phyloP scores from a whole-genome alignment of 2,888 invertebrate genomes.

The Sphaerophoria taeniata region DNA sequence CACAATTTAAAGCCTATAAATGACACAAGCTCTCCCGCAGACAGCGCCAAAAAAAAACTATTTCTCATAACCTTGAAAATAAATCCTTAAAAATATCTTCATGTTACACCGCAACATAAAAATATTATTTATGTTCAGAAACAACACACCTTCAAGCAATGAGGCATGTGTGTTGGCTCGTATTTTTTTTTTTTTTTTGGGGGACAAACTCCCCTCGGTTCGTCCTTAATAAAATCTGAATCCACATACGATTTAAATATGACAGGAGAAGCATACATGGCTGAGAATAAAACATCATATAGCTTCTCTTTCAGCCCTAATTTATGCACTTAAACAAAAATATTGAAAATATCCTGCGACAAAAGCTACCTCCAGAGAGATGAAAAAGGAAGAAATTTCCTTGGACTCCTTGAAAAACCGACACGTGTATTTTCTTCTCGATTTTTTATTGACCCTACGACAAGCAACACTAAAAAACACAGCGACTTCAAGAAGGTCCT shows the following conservation, averaged over 20 bases:
- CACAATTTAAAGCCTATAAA: no score
- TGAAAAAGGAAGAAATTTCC: no score
- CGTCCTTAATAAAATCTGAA: slow-evolving; percentile 34
- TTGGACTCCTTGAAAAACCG: not conserved
- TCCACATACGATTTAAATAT: slow-evolving; percentile 30
- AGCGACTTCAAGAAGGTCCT: slow-evolving; percentile 5
- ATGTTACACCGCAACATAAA: slow-evolving; percentile 1
- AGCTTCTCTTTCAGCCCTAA: not conserved
- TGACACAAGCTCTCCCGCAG: no score
- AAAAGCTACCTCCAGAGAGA: no score
- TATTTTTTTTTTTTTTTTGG: not conserved
- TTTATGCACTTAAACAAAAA: not conserved
- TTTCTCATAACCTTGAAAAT: not conserved
- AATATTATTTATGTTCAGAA: slow-evolving; percentile 13
- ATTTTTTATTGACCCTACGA: slow-evolving; percentile 8
- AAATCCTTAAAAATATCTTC: not conserved
- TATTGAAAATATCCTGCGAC: not conserved
- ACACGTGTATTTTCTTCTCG: not conserved
- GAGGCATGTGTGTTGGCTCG: not conserved
- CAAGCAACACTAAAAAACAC: not conserved
- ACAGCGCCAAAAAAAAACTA: not conserved
- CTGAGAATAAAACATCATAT: no score
- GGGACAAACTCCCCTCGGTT: slow-evolving; percentile 7
- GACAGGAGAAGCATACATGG: slow-evolving; percentile 26
- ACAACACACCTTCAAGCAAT: not conserved